Conservation (phyloP, 2,113 vertebrate species). For the Cyanistes caeruleus region DNA sequence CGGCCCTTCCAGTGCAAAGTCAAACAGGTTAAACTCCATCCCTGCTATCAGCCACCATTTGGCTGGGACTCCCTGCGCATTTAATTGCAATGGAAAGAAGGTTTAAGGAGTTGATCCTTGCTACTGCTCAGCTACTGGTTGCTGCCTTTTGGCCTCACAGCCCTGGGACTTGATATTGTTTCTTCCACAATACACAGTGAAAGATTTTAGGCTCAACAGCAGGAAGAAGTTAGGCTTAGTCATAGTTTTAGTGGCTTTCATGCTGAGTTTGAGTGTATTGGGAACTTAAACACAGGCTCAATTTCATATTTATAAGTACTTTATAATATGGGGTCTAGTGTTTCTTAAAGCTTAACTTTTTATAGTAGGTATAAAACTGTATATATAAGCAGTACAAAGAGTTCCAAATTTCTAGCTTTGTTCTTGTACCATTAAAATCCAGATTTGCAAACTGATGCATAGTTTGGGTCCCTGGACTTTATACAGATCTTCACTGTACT, state of each 20-base stretch:
- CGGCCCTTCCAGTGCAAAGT: neutral
- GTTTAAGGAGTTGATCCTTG: constrained; percentile 14
- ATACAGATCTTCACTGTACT: neutral
- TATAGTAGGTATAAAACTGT: neutral
- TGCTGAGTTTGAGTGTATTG: neutral
- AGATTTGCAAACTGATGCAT: neutral
- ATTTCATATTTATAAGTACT: neutral
- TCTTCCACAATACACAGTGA: neutral
- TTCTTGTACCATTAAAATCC: neutral
- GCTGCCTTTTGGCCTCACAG: neutral
- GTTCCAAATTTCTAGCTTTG: neutral
- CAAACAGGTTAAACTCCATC: constrained; percentile 56
- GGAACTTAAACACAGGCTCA: neutral
- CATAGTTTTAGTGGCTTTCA: neutral
- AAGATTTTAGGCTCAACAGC: neutral
- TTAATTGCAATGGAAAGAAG: neutral
- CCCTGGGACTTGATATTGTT: neutral
- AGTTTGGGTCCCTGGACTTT: neutral
- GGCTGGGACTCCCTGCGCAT: neutral
- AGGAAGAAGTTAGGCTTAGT: neutral
- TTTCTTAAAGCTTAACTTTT: neutral
- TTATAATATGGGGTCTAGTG: neutral
- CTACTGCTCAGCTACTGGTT: neutral
- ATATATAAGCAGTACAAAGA: neutral
- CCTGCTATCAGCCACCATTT: constrained; percentile 9